Base-by-base conservation (phyloP, 2,113 vertebrate genomes). In the Pollachius pollachius region DNA sequence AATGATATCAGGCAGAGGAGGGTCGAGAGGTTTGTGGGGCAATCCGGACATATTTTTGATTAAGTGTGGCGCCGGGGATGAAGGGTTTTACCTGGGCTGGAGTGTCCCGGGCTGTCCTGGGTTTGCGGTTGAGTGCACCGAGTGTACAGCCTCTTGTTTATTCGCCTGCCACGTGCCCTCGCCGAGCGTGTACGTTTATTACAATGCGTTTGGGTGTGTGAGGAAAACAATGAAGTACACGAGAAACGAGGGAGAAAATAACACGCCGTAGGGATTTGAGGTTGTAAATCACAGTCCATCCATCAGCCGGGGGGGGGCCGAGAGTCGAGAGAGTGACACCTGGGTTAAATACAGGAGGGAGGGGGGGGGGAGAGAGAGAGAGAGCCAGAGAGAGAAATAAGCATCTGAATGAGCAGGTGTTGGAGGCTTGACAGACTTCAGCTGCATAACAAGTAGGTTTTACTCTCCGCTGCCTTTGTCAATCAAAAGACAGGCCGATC, bases 371-470 rank as follows among this genome's bases (percentile, higher is more conserved):
- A 41, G 37, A 41, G 41, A 48, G 41, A 48, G 41, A 13, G 41
- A 48, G 41, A 13, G 41, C 6, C 6, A 13, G 41, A 77, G 70
- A 72, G 78, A 81, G 81, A 89, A 90, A 89, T 84, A 84, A 92
- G 81, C 85, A 82, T 84, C 76, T 89, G 80, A 87, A 82, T 79
- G 80, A 89, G 86, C 89, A 87, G 89, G 87, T 89, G 87, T 85
- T 83, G 85, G 79, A 84, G 86, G 83, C 84, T 87, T 87, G 85
- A 88, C 86, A 87, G 88, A 90, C 90, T 89, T 86, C 85, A 77
- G 82, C 87, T 89, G 88, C 87, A 91, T 91, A 87, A 87, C 84
- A 92, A 91, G 87, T 88, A 88, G 83, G 79, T 67, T 83, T 87
- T 82, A 83, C 74, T 85, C 84, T 81, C 76, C 69, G 71, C 71